A percentile compares a stretch with the other conserved stretches of the same genome.
These are phyloP conservation scores for Azemiops feae DNA, from an alignment of 2,113 vertebrate species.

Conservation along the genomic window DNA sequence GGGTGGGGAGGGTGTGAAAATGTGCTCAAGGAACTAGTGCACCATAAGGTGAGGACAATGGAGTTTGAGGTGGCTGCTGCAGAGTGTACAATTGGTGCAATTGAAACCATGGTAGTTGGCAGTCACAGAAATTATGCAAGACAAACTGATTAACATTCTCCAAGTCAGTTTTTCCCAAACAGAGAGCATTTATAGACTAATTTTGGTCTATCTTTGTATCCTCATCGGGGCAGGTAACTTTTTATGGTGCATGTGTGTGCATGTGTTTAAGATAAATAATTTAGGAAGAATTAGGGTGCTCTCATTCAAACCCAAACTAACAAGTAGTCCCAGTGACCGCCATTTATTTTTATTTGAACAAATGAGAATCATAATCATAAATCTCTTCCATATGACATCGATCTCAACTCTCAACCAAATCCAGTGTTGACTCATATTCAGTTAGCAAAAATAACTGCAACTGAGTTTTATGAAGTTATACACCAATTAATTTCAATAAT, in stretches of 20 bases:
- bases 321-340: background rate
- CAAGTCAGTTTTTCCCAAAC: background rate
- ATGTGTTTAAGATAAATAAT: background rate
- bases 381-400: background rate
- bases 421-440: background rate
- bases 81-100: background rate
- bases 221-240: background rate
- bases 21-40: background rate
- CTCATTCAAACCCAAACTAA: background rate
- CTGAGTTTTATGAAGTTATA: background rate
- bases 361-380: background rate
- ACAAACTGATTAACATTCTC: background rate
- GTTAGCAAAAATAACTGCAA: background rate
- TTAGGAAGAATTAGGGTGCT: background rate
- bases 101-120: background rate
- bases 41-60: background rate
- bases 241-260: no score
- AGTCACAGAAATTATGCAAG: background rate
- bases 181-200: background rate
- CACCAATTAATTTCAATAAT: background rate
- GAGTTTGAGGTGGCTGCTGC: background rate
- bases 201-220: background rate
- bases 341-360: background rate
- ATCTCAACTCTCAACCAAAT: background rate
- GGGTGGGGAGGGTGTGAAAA: background rate